Evolutionary conservation across 2,888 invertebrate species (phyloP), one percentile per base, ranked within the genome.

Genomic region (Harmothoe impar): DNA sequence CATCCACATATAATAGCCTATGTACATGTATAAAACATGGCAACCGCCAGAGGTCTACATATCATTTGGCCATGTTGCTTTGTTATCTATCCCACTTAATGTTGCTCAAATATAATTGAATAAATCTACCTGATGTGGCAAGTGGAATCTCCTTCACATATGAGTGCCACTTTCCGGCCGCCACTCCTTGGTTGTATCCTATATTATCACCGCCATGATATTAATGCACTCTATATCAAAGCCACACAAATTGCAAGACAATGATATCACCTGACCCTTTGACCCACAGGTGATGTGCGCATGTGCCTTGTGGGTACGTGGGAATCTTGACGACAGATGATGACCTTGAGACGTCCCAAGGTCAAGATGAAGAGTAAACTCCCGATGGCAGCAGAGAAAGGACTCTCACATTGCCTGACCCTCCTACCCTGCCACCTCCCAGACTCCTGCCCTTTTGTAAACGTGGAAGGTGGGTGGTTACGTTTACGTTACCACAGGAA

Each of bases 321-420:
- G 25, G 81, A 81, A 81, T 33, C 23, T n/a, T 17, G 81, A 35
- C 35, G n/a, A 33, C 35, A n/a, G 20, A 33, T 20, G 81, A 25
- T 81, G 81, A 81, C 81, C 81, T 81, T 7, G 17, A 43, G 35
- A 81, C 35, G 81, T 0, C 33, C 43, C 35, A 81, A 81, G 81
- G 81, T 81, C 81, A 81, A 81, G 81, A n/a, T 81, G 81, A 33
- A 0, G 43, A 20, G 81, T 81, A 81, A 81, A 35, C 81, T 23
- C 77, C 43, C 43, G 43, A 43, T 43, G 10, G 43, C 20, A 31
- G 25, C 17, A n/a, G 77, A 29, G 77, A 77, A 77, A 25, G 77
- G 17, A 0, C 29, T 31, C 31, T 31, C 1, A 15, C 25, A 25
- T 1, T 25, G 77, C 25, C 31, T 77, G 77, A 25, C 77, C 77